phyloP scores from a whole-genome alignment of 2,888 invertebrate genomes.

The Lasioglossum oenotherae region DNA sequence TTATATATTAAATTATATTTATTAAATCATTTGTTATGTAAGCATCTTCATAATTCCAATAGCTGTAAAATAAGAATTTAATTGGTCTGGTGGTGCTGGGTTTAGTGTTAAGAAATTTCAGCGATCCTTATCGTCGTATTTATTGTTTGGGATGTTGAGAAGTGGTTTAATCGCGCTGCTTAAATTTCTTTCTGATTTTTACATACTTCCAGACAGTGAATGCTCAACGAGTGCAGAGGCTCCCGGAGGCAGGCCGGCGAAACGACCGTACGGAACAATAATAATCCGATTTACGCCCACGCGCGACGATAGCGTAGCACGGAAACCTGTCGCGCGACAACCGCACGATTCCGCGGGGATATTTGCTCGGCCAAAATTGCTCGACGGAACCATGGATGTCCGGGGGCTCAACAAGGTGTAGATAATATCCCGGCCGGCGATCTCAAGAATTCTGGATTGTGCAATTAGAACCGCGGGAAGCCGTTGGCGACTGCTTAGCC shows the following conservation, averaged over 20 bases:
- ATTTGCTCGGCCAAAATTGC: constrained; percentile 42
- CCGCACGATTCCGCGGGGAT: constrained; percentile 26
- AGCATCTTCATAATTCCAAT: too few relatives aligned
- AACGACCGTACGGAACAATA: background rate
- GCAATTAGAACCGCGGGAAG: constrained; percentile 51
- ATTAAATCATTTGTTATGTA: too few relatives aligned
- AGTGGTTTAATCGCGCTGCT: background rate
- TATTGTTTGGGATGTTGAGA: too few relatives aligned
- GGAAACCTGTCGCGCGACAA: constrained; percentile 21
- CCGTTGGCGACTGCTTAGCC: constrained; percentile 35
- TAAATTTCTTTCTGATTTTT: too few relatives aligned
- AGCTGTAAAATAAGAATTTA: too few relatives aligned
- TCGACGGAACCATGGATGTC: constrained; percentile 16
- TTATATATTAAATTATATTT: too few relatives aligned
- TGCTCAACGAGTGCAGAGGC: background rate
- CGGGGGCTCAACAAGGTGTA: constrained; percentile 40
- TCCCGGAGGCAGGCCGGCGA: background rate
- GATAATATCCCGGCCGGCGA: constrained; percentile 40
- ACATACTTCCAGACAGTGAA: too few relatives aligned
- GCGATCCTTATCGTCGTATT: too few relatives aligned
- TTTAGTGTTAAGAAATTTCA: too few relatives aligned
- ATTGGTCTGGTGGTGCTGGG: too few relatives aligned
- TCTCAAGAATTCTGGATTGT: background rate
- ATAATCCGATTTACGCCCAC: background rate
- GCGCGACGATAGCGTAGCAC: constrained; percentile 31